phyloP scores from a whole-genome alignment of 2,888 invertebrate species.

The Leucozona laternaria region DNA sequence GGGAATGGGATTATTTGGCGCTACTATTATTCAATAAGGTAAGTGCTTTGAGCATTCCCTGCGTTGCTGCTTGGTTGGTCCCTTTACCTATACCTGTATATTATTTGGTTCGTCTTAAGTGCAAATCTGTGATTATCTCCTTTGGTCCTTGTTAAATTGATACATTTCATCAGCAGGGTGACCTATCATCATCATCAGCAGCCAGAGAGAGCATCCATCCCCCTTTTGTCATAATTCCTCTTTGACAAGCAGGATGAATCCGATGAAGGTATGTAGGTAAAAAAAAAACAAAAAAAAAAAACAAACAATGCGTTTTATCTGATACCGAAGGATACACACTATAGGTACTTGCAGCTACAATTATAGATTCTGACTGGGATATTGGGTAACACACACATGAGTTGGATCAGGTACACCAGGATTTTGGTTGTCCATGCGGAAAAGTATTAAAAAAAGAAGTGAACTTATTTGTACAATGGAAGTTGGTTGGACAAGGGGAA shows the following conservation, averaged over 20 bases:
- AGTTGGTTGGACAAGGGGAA: conserved; percentile 4
- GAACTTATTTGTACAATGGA: not conserved
- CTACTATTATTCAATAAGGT: conserved; percentile 60
- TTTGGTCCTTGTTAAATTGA: conserved; percentile 75
- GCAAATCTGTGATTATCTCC: conserved; percentile 74
- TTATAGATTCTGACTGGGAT: conserved; percentile 45
- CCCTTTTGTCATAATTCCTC: conserved; percentile 62
- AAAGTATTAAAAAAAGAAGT: conserved; percentile 48
- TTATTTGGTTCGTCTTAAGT: conserved; percentile 62
- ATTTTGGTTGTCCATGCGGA: conserved; percentile 75
- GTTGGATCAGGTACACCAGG: conserved; percentile 74
- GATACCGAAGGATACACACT: conserved; percentile 33
- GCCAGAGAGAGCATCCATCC: conserved; percentile 24
- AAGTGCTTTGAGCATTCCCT: conserved; percentile 21
- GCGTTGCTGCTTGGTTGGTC: not conserved
- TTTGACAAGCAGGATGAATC: conserved; percentile 51
- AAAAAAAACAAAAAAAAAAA: conserved; percentile 23
- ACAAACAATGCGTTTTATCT: conserved; percentile 47
- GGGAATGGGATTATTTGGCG: conserved; percentile 75
- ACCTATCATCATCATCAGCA: conserved; percentile 41
- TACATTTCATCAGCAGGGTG: conserved; percentile 63
- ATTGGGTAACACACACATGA: conserved; percentile 61
- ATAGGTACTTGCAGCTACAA: conserved; percentile 20
- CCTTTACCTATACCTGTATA: not conserved
- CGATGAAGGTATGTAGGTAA: conserved; percentile 52